Evolutionary conservation across 2,888 invertebrate species (phyloP).

Genomic region (Mesorhabditis sp.): DNA sequence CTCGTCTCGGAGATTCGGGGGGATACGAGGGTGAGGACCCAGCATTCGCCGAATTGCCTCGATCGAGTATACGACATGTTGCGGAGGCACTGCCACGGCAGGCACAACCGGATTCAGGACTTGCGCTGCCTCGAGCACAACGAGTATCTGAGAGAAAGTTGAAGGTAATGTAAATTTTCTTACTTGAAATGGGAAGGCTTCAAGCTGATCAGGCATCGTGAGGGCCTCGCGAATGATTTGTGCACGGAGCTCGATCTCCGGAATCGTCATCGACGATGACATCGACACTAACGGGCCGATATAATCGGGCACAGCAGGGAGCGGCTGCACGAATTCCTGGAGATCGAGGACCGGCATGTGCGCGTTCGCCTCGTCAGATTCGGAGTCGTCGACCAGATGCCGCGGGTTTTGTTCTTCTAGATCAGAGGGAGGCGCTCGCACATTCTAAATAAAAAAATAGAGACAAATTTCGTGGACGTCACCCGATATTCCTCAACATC

Average conservation of each 20-base stretch:
- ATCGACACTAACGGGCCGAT: neutral
- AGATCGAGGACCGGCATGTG: no score
- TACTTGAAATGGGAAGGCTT: neutral
- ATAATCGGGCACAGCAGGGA: neutral
- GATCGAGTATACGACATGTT: neutral
- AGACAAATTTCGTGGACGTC: no score
- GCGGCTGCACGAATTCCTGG: no score
- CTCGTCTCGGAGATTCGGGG: neutral
- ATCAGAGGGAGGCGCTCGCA: no score
- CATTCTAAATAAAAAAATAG: no score
- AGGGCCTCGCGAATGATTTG: neutral
- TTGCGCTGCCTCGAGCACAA: neutral
- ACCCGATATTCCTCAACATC: no score
- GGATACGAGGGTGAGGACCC: neutral
- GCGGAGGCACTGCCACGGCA: neutral
- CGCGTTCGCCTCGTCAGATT: no score
- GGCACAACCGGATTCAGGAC: neutral
- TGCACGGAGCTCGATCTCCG: neutral
- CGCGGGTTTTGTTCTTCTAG: no score
- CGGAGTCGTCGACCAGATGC: no score
- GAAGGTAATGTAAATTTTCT: neutral
- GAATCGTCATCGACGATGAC: neutral
- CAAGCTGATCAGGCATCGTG: neutral
- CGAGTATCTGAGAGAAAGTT: neutral
- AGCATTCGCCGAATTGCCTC: neutral